These are phyloP conservation scores for Arrhamphus sclerolepis DNA, from an alignment of 2,797 vertebrate species.

Conservation along the genomic window DNA sequence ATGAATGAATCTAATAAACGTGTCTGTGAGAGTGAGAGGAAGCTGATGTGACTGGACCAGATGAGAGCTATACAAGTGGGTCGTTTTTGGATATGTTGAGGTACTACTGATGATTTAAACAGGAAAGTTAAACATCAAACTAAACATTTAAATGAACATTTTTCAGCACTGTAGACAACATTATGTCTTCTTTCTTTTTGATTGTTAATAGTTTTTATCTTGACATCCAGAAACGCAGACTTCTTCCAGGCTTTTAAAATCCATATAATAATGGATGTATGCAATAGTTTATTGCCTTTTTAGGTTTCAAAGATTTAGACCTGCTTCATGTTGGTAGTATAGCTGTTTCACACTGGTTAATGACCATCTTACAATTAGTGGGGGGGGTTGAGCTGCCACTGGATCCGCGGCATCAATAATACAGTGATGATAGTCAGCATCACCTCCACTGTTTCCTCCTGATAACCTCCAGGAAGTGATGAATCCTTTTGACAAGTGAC, in stretches of 20 bases:
- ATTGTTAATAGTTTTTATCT: too few relatives aligned
- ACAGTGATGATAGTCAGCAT: conserved; percentile 52
- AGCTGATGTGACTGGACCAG: too few relatives aligned
- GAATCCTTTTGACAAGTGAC: conserved; percentile 44
- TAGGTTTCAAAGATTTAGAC: too few relatives aligned
- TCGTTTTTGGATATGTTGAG: conserved; percentile 14
- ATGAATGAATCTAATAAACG: too few relatives aligned
- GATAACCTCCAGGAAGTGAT: conserved; percentile 39
- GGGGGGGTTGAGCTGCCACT: conserved; percentile 49
- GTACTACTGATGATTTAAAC: background rate
- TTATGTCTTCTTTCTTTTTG: background rate
- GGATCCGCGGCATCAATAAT: conserved; percentile 70
- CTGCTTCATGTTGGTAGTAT: too few relatives aligned
- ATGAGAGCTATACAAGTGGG: too few relatives aligned
- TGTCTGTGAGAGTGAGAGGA: too few relatives aligned
- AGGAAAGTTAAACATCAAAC: background rate
- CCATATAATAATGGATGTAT: too few relatives aligned
- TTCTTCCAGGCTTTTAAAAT: too few relatives aligned
- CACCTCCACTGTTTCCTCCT: conserved; percentile 33
- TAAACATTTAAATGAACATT: conserved; percentile 4
- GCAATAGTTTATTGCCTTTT: too few relatives aligned
- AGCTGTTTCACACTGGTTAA: background rate
- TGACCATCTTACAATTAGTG: conserved; percentile 4
- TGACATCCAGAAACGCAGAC: too few relatives aligned
- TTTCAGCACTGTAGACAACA: background rate